Base-by-base conservation (phyloP, 2,113 vertebrate genomes). In the Calcarius ornatus region DNA sequence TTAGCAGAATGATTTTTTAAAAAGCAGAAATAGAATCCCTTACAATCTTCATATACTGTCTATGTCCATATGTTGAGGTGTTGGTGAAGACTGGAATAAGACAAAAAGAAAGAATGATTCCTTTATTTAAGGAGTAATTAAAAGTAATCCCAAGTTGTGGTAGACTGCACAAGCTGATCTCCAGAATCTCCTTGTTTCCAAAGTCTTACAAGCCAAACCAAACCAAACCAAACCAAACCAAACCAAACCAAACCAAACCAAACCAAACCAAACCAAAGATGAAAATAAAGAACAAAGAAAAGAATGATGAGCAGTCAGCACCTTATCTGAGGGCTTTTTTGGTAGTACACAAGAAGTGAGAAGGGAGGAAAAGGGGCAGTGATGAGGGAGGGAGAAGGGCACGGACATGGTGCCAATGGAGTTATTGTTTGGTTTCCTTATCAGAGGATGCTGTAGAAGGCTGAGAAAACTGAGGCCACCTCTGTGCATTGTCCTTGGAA, bases 361-460 rank as follows among this genome's bases (percentile, higher is more conserved):
- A 50, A 77, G 4, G 31, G 12, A 65, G 30, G 5, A 65, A 11
- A 65, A 28, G 3, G 16, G 18, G 30, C 33, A 15, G 10, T 22
- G 28, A 12, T 1, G 2, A 27, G 24, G 6, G 17, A 80, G 19
- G 25, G 20, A 65, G 35, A 69, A 0, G 1, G 24, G 8, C 25
- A 76, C 11, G 23, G 15, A n/a, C 1, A 0, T 2, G 3, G 12
- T 72, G 18, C 2, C 64, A 25, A 5, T 33, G 15, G 22, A 20
- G 3, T 54, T 45, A 31, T 22, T 22, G 40, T 53, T 54, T 78
- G 11, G 3, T 70, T 86, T 79, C 56, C 33, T 27, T 24, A 6
- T 35, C 0, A 0, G 15, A 63, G 4, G 9, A 48, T 9, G 5
- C 9, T 9, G 3, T 3, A 63, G 20, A 40, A 70, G 47, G 7